Percentiles rank a stretch among this genome's conserved stretches.
phyloP scores from a whole-genome alignment of 2,888 invertebrate genomes.

The Bombylius discolor region DNA sequence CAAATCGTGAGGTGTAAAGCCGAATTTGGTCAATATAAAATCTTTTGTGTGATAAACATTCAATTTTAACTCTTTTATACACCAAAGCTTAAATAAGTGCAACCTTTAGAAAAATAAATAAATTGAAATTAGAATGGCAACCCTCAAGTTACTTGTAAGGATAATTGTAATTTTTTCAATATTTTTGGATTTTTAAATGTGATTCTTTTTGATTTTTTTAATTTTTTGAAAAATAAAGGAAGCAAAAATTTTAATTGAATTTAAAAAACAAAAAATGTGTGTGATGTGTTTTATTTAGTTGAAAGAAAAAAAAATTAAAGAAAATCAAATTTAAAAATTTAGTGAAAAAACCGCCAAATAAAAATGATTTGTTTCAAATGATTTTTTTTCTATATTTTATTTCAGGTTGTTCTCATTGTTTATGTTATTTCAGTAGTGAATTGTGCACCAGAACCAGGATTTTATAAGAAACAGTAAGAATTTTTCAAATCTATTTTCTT shows the following conservation, averaged over 20 bases:
- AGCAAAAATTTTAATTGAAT: no score
- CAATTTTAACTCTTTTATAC: no score
- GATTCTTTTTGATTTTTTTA: neutral
- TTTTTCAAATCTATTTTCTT: neutral
- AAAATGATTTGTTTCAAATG: no score
- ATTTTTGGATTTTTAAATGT: neutral
- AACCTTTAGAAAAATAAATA: neutral
- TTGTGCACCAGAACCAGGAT: slow-evolving; percentile 28
- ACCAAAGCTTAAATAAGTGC: no score
- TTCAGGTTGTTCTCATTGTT: slow-evolving; percentile 27
- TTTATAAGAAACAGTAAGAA: slow-evolving; percentile 32
- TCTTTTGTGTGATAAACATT: neutral
- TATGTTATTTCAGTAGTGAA: slow-evolving; percentile 25
- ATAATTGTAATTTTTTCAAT: no score
- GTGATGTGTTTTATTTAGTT: no score
- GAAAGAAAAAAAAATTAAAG: no score
- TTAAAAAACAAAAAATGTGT: no score
- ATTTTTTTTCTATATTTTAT: slow-evolving; percentile 12
- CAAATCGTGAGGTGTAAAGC: neutral
- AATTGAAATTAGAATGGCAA: slow-evolving; percentile 6
- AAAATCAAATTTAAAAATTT: no score
- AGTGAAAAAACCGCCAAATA: no score
- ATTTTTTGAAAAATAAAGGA: no score
- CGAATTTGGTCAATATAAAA: neutral
- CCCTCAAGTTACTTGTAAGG: slow-evolving; percentile 10